phyloP scores from a whole-genome alignment of 2,888 invertebrate species.

The Drosophila gaucha region DNA sequence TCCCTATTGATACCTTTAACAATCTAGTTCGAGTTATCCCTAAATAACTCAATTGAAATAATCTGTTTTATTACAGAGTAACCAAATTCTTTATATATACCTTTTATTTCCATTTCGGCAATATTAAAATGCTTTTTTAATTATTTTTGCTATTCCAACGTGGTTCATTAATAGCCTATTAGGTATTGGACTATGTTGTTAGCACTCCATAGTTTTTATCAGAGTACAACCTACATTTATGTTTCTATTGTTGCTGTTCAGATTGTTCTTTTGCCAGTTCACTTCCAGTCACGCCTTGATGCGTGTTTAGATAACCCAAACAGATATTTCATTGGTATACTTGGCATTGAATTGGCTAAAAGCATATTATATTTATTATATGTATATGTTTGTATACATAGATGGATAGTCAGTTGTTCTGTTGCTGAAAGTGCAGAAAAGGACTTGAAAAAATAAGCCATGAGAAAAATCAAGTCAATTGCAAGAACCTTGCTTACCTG shows the following conservation, averaged over 20 bases:
- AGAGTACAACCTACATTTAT: conserved; percentile 16
- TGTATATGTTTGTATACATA: too few relatives aligned
- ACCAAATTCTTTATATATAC: too few relatives aligned
- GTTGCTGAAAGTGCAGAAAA: too few relatives aligned
- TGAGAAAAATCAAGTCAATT: neutral
- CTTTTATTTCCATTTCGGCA: too few relatives aligned
- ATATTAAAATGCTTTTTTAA: too few relatives aligned
- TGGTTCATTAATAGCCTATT: conserved; percentile 5
- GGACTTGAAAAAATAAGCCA: too few relatives aligned
- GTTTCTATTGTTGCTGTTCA: conserved; percentile 2
- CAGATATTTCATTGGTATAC: conserved; percentile 10
- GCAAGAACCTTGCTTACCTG: neutral
- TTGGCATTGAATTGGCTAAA: too few relatives aligned
- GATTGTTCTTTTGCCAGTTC: conserved; percentile 13
- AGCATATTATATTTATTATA: conserved; percentile 2
- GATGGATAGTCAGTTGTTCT: too few relatives aligned
- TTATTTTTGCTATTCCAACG: neutral
- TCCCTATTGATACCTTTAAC: too few relatives aligned
- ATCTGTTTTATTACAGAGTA: neutral
- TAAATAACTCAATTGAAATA: neutral
- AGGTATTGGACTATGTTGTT: neutral
- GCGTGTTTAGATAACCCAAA: conserved; percentile 26
- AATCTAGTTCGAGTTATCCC: too few relatives aligned
- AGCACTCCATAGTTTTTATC: neutral
- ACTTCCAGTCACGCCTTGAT: conserved; percentile 42